Base-by-base conservation (phyloP, 1,140 invertebrate species). In the Nasonia vitripennis region DNA sequence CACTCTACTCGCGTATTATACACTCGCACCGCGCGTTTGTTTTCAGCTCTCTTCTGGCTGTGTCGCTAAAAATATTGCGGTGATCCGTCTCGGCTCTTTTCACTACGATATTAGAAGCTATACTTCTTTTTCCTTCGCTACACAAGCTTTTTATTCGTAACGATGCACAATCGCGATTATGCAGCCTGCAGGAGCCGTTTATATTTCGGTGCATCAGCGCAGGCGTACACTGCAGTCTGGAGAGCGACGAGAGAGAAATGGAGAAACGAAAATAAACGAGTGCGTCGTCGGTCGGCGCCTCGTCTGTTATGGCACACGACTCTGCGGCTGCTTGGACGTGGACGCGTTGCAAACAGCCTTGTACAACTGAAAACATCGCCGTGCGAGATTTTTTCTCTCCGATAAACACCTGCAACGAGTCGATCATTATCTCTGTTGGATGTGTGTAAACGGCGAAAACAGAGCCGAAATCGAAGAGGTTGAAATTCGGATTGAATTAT, bases 1-100 rank as follows among this genome's bases (percentile, higher is more conserved):
- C 17, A 7, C 17, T 20, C 14, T 20, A 62, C 20, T 34, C 71
- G 31, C 17, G 55, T 34, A 74, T n/a, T 71, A 37, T 81, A 45
- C 41, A 45, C 41, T 45, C 1, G 41, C 45, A 27, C 27, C 27
- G 27, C 27, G 9, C n/a, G 37, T 45, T 12, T n/a, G 2, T 51
- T 71, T 73, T 81, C 45, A 48, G 20, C 5, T 37, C 45, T 31
- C 68, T 51, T 68, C 41, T 41, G 14, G 34, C 31, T 81, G 7
- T 5, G 70, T 81, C 23, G 45, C 20, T 81, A 27, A 81, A 81
- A 73, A 81, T 74, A 81, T 81, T 34, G n/a, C n/a, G 48, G 27
- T 27, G 27, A 27, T 27, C 27, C 27, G 27, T 27, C 27, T 27
- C 27, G 1, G 27, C 27, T 27, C 27, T 27, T 1, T 17, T 73